Evolutionary conservation across 2,888 invertebrate species (phyloP), one percentile per base, ranked within the genome.

Genomic region (Campoplex capitator): DNA sequence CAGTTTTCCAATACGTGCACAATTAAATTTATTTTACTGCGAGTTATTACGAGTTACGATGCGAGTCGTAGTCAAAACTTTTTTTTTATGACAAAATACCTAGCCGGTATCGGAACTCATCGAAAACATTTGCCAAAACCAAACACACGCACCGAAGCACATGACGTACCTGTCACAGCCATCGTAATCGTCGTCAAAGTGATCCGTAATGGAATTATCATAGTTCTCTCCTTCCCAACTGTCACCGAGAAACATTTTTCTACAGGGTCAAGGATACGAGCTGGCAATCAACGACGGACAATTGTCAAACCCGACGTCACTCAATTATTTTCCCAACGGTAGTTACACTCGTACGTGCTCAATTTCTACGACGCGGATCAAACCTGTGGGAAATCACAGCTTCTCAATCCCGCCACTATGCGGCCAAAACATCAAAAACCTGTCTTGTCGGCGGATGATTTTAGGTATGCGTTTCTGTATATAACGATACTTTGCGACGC

Each of bases 171-270:
- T 87, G 84, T 82, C 86, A 51, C 68, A 58, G 18, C 77, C 83
- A 54, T 87, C 80, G 70, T 85, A 79, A 51, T 88, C 88, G 48
- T 85, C 77, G 54, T 54, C 71, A 28, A 75, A 65, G 28, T 48
- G 62, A 74, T 79, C 84, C 6, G 58, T 42, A 18, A 73, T 71
- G 78, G 76, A 48, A 67, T 85, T 85, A n/a, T 85, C 87, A 58
- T 77, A 70, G 56, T 62, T 78, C 38, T 87, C 85, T 13, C 67
- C 68, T 54, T 76, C 83, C 87, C 87, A 85, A 68, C 81, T 83
- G 71, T 75, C 83, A 28, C 83, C 81, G 77, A 78, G 38, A 78
- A 85, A 85, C 88, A 88, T 88, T 54, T 76, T 75, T 48, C 35
- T 54, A 28, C 32, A 67, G 42, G 73, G 77, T 75, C 82, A 86